A percentile compares a stretch with the other conserved stretches of the same genome.
Evolutionary conservation across 1,140 invertebrate species (phyloP).

Genomic region (Diabrotica undecimpunctata): DNA sequence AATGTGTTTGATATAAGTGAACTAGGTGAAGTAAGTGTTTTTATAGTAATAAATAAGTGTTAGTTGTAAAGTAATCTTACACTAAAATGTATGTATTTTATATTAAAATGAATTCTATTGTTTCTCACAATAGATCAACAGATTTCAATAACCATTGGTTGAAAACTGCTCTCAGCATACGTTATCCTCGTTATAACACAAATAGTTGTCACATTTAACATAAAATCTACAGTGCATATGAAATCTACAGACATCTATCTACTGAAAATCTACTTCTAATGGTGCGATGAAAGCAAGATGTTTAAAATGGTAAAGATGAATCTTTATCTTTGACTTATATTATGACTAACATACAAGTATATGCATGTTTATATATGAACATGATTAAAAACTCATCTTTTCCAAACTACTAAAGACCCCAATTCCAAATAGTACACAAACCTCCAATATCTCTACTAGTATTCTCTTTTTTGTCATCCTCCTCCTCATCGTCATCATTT

Average conservation of each 20-base stretch:
- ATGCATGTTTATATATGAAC: not conserved
- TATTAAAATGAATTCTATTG: too few species aligned
- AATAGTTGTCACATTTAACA: not conserved
- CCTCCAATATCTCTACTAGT: constrained; percentile 9
- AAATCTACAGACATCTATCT: constrained; percentile 15
- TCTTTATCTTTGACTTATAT: not conserved
- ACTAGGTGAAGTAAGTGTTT: too few species aligned
- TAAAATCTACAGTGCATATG: constrained; percentile 9
- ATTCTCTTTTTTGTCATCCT: not conserved
- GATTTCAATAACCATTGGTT: not conserved
- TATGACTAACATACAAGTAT: not conserved
- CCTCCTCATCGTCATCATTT: constrained; percentile 5
- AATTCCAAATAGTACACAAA: not conserved
- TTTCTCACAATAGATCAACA: too few species aligned
- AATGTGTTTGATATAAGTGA: too few species aligned
- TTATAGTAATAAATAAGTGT: too few species aligned
- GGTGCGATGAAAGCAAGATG: constrained; percentile 10
- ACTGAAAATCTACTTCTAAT: constrained; percentile 21
- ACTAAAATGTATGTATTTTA: too few species aligned
- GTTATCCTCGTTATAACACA: not conserved
- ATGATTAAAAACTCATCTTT: too few species aligned
- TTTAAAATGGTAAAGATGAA: too few species aligned
- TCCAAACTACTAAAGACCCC: not conserved
- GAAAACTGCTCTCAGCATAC: not conserved
- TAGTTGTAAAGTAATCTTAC: too few species aligned